A percentile compares a stretch with the other conserved stretches of the same genome.
These are phyloP conservation scores for Myotis myotis DNA, from an alignment of 2,797 vertebrate species.

Conservation along the genomic window DNA sequence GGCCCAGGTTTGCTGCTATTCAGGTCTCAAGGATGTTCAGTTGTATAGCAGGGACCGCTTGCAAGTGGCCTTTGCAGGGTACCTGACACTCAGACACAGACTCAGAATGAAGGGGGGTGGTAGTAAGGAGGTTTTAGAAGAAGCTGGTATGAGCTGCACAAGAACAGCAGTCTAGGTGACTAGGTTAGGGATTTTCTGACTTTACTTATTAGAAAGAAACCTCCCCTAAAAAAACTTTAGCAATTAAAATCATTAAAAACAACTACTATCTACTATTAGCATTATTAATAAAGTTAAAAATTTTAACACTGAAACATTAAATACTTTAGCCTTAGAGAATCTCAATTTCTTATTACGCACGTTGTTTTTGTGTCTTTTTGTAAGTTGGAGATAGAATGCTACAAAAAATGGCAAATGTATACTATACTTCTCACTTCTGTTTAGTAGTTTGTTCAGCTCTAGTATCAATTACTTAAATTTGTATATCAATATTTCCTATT, in stretches of 20 bases:
- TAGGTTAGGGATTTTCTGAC: background rate
- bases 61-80: too few relatives aligned
- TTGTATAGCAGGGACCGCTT: background rate
- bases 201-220: background rate
- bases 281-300: background rate
- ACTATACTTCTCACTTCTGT: background rate
- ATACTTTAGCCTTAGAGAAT: background rate
- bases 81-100: background rate
- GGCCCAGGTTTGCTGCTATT: background rate
- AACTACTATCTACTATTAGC: background rate
- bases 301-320: background rate
- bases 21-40: background rate
- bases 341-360: background rate
- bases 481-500: background rate
- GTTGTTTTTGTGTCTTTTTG: background rate
- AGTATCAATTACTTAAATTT: background rate
- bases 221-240: background rate
- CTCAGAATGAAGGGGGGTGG: accelerated
- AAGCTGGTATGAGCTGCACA: background rate
- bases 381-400: background rate
- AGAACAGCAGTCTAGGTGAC: background rate
- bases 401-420: background rate
- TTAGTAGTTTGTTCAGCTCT: background rate
- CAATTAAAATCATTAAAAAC: background rate
- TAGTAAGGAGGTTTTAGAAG: background rate